Evolutionary conservation across 2,888 invertebrate genomes (phyloP), one percentile per base, ranked within the genome.

Genomic region (Nemapogon koenigi): DNA sequence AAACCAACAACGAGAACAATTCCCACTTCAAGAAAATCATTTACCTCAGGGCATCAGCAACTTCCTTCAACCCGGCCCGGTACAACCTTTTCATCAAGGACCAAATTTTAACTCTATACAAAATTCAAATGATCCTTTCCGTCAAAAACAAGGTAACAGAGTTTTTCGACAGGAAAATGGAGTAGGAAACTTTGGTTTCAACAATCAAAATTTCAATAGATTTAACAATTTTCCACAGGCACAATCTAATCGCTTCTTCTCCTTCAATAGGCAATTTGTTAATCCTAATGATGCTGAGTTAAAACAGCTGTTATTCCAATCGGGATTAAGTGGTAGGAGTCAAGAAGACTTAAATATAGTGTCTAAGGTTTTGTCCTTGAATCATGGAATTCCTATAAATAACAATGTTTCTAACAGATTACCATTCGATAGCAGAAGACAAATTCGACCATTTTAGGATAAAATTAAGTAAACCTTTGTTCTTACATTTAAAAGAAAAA

Each of bases 291-390:
- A 84, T 33, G 63, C 76, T 19, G 87, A 88, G 50, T 70, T 89
- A 32, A 86, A 86, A 51, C 83, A 84, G 47, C 64, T 89, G 30
- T 59, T 89, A 13, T 80, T 78, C 35, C 85, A 87, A 57, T 85
- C 86, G 35, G 88, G 88, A 22, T 76, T 89, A 27, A 84, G 84
- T 28, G 73, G 72, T 29, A 81, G 83, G 47, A 72, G 71, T 44
- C 83, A 84, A 40, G 90, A 90, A 57, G 91, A 91, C 63, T 71
- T 91, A 36, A 90, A 88, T 57, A 88, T 91, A 51, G 89, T 91
- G 22, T 87, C 89, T 31, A 91, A 91, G 71, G 88, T 91, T 42
- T 67, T 91, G 51, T 89, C 91, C 6, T 67, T 91, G 39, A 90
- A 91, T 62, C 90, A 90, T 52, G 88, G 88, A 33, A 75, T 87